phyloP scores from a whole-genome alignment of 2,797 vertebrate species.

The Sebastes elongatus region DNA sequence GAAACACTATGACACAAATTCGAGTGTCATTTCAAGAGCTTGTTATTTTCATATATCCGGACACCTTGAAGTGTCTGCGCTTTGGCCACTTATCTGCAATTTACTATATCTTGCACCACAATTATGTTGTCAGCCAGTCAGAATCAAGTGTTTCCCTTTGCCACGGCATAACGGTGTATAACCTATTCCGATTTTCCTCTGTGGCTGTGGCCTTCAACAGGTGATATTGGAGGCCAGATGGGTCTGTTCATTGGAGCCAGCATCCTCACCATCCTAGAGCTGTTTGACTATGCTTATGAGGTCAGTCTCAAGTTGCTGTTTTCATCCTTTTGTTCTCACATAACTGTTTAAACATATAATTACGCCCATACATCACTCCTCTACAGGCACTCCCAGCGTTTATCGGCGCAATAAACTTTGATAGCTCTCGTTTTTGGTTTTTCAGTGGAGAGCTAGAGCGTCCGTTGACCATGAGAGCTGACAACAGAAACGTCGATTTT shows the following conservation, averaged over 20 bases:
- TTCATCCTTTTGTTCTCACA: background rate
- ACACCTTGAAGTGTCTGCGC: background rate
- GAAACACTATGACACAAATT: background rate
- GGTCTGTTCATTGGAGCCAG: conserved; percentile 97
- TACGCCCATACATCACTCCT: background rate
- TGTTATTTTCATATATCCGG: background rate
- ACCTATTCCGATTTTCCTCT: background rate
- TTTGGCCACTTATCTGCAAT: background rate
- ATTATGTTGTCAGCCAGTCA: background rate
- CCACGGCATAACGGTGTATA: background rate
- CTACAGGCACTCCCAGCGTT: background rate
- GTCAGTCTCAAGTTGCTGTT: conserved; percentile 68
- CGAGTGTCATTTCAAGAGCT: background rate
- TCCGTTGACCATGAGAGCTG: background rate
- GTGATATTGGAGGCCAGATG: conserved; percentile 98
- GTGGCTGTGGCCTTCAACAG: conserved; percentile 64
- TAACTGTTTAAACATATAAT: background rate
- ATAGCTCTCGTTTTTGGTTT: background rate
- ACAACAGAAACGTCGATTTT: conserved; percentile 36
- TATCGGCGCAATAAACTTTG: background rate
- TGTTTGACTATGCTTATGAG: conserved; percentile 97
- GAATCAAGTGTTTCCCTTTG: background rate
- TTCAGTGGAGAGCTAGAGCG: background rate
- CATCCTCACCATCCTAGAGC: conserved; percentile 97
- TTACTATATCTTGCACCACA: background rate